Evolutionary conservation across 92 coral and sea anemone genomes (phyloP), one percentile per base, ranked within the genome.

Genomic region (Isaurus tuberculatus): DNA sequence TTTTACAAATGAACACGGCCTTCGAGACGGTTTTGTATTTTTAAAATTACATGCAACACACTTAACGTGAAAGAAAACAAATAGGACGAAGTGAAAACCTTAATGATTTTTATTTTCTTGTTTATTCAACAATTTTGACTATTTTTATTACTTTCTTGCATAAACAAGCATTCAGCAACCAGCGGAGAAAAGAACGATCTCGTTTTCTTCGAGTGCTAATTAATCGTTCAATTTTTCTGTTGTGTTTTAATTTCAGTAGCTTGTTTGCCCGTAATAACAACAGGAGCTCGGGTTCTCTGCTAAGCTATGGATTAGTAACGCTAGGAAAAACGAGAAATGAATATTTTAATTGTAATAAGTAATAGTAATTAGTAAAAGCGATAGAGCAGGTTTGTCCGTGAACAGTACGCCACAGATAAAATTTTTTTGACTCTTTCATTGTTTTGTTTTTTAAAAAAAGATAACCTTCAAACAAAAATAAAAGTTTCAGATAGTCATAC

Each of bases 201-300:
- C 57, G n/a, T 33, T 28, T 3, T 29, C 1, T 17, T 10, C 11
- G 33, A 77, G 82, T 34, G 82, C 44, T 77, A 77, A 77, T 77
- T 58, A 55, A 9, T 19, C 23, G 17, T 7, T 4, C 19, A 17
- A 30, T 74, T 7, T 74, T 30, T 74, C 58, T 26, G 28, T 58
- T 23, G 32, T 77, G 70, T 58, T 77, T 57, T 57, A 20, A 57
- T 77, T 77, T 77, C 82, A 58, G 23, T 58, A 26, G 25, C 7
- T 77, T 77, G 23, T 77, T 25, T 77, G 51, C 33, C 57, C 57
- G 33, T 31, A 55, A 58, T 58, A 32, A 40, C 19, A 28, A 43
- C 14, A 71, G 32, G 20, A 23, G 10, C 2, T 63, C 34, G 11
- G 5, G 10, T n/a, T n/a, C 31, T 13, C 69, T 63, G 26, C 31